phyloP scores from a whole-genome alignment of 2,888 invertebrate species.

The Chymomyza amoena region DNA sequence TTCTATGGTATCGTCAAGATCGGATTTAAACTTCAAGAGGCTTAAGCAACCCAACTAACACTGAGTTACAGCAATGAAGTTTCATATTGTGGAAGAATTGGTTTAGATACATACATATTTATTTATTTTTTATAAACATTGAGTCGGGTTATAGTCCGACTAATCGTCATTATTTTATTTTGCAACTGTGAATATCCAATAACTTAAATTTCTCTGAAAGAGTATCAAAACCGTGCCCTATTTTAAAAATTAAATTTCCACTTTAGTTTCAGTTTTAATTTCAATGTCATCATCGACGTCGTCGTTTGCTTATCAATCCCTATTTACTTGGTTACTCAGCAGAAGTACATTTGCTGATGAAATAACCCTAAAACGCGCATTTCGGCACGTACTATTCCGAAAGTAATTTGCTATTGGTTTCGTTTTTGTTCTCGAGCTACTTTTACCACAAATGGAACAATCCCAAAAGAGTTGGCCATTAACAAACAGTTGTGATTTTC shows the following conservation, averaged over 20 bases:
- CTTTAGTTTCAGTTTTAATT: background rate
- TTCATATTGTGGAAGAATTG: too few species aligned
- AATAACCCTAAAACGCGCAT: conserved; percentile 25
- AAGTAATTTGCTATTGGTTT: conserved; percentile 4
- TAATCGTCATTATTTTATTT: too few species aligned
- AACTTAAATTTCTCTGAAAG: background rate
- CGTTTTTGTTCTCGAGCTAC: background rate
- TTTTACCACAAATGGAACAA: background rate
- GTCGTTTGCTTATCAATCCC: background rate
- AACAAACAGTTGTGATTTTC: conserved; percentile 16
- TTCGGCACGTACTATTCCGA: conserved; percentile 38
- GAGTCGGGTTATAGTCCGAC: too few species aligned
- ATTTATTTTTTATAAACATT: too few species aligned
- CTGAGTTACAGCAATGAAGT: too few species aligned
- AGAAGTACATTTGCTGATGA: background rate
- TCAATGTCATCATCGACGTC: background rate
- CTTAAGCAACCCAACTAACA: too few species aligned
- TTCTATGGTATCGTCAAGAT: too few species aligned
- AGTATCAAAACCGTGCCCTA: background rate
- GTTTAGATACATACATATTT: too few species aligned
- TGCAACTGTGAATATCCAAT: too few species aligned
- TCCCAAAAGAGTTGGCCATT: background rate
- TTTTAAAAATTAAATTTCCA: background rate
- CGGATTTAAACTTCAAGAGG: too few species aligned
- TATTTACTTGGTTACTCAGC: background rate